Percentiles rank a stretch among this genome's conserved stretches.
Evolutionary conservation across 2,113 vertebrate species (phyloP).

Genomic region (Cinclus cinclus): DNA sequence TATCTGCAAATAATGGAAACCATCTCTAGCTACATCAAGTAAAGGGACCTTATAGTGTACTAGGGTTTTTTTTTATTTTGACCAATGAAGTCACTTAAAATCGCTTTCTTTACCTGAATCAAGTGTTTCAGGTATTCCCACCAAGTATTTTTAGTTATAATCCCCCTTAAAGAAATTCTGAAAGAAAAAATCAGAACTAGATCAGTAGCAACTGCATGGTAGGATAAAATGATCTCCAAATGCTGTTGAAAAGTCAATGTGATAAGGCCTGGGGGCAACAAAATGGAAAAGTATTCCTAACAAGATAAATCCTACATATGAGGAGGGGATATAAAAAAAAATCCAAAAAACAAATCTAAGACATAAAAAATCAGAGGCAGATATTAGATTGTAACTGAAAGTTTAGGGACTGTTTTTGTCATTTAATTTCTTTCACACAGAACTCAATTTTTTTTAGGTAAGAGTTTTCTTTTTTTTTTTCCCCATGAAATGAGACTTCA

Average conservation of each 20-base stretch:
- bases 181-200: not conserved
- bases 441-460: not conserved
- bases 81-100: not conserved
- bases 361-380: not conserved
- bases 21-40: not conserved
- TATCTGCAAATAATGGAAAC: not conserved
- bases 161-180: not conserved
- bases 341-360: not conserved
- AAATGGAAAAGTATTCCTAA: not conserved
- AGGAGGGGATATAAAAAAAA: not conserved
- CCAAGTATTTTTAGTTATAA: not conserved
- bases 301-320: not conserved
- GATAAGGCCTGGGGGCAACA: not conserved
- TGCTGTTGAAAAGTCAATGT: not conserved
- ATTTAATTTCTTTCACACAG: not conserved
- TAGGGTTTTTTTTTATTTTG: not conserved
- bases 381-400: not conserved
- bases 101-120: not conserved
- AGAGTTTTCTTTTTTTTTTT: too few relatives aligned
- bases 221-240: not conserved
- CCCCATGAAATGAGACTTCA: not conserved
- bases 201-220: not conserved
- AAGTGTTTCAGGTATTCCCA: not conserved
- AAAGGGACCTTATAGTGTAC: not conserved
- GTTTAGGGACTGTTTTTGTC: accelerated